Conservation (phyloP, 1,140 invertebrate species). For the Diorhabda sublineata region DNA sequence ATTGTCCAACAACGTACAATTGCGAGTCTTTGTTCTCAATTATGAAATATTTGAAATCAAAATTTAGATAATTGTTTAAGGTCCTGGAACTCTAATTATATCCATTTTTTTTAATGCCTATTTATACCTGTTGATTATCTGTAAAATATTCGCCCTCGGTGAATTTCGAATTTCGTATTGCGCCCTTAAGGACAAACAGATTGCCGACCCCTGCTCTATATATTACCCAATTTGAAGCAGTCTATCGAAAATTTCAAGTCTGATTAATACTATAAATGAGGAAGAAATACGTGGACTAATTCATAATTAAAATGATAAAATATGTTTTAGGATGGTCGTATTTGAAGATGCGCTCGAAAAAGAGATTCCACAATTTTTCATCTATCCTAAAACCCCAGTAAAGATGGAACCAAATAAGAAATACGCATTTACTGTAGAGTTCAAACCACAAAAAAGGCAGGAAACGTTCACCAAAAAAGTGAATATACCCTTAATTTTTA, state of each 20-base stretch:
- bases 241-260: too few species aligned
- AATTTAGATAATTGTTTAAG: too few species aligned
- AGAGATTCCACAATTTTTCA: conserved; percentile 27
- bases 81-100: too few species aligned
- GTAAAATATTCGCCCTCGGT: background rate
- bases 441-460: conserved; percentile 36
- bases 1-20: too few species aligned
- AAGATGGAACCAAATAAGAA: conserved; percentile 36
- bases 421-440: conserved; percentile 40
- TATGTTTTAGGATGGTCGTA: too few species aligned
- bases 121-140: background rate
- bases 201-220: background rate
- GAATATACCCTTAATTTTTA: background rate
- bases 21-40: too few species aligned
- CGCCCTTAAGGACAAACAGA: background rate
- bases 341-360: background rate
- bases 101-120: background rate
- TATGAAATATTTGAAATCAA: too few species aligned
- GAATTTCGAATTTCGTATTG: background rate
- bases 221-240: too few species aligned
- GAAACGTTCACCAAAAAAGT: conserved; percentile 36
- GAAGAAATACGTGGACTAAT: too few species aligned
- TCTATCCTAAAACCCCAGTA: conserved; percentile 35
- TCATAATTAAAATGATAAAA: too few species aligned
- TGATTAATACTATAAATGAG: too few species aligned